phyloP scores from a whole-genome alignment of 2,797 vertebrate species.

The Crax fasciolata region DNA sequence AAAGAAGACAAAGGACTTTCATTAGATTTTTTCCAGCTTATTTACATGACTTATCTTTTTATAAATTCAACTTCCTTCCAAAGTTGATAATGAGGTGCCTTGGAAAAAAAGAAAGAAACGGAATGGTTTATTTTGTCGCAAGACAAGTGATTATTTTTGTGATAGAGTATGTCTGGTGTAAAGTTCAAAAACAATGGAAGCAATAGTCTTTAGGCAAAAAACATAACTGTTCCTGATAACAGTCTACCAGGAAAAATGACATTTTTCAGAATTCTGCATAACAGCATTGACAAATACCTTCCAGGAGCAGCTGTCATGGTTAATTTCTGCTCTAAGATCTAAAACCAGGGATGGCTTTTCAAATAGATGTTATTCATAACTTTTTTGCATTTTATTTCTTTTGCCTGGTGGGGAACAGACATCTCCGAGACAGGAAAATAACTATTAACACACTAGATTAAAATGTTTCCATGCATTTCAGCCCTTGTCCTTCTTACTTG shows the following conservation, averaged over 20 bases:
- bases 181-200: conserved; percentile 67
- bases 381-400: conserved; percentile 16
- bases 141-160: conserved; percentile 63
- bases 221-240: conserved; percentile 38
- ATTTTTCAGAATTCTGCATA: conserved; percentile 50
- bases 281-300: conserved; percentile 46
- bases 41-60: conserved; percentile 80
- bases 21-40: conserved; percentile 65
- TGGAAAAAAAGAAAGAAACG: conserved; percentile 66
- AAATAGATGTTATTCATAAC: conserved; percentile 3
- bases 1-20: conserved; percentile 68
- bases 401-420: neutral
- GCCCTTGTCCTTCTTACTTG: conserved; percentile 14
- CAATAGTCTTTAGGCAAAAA: conserved; percentile 50
- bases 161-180: conserved; percentile 60
- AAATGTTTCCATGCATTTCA: conserved; percentile 53
- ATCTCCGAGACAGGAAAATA: neutral
- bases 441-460: conserved; percentile 21
- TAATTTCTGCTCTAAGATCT: conserved; percentile 38
- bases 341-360: conserved; percentile 45
- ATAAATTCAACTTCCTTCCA: conserved; percentile 84
- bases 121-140: conserved; percentile 75
- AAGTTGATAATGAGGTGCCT: conserved; percentile 80
- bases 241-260: neutral
- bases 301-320: conserved; percentile 1